Evolutionary conservation across 2,888 invertebrate species (phyloP), one percentile per base, ranked within the genome.

Genomic region (Luffia ferchaultella): DNA sequence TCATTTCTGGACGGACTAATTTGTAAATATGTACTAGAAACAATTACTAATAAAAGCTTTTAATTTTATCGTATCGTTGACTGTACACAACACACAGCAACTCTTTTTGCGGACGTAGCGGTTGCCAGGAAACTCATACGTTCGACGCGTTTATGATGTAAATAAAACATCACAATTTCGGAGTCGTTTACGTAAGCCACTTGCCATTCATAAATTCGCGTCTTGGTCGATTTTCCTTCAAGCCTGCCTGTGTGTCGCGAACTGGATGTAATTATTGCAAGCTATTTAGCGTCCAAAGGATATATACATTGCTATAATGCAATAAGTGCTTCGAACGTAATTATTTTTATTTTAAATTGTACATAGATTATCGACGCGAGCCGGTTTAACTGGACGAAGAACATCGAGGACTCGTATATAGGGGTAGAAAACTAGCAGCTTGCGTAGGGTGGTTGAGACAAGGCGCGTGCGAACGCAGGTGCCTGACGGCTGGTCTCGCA

Each of bases 401-500:
- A n/a, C n/a, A n/a, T n/a, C n/a, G n/a, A n/a, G n/a, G n/a, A n/a
- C n/a, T n/a, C n/a, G n/a, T n/a, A n/a, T n/a, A n/a, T n/a, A n/a
- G n/a, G n/a, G n/a, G n/a, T n/a, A n/a, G n/a, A n/a, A n/a, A n/a
- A n/a, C n/a, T n/a, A n/a, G n/a, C n/a, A n/a, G n/a, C n/a, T n/a
- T n/a, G n/a, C n/a, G n/a, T n/a, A n/a, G n/a, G n/a, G n/a, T n/a
- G 53, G 55, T 56, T 60, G 62, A 59, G 56, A 79, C 76, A 70
- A 70, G 74, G 71, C 73, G 69, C 78, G 75, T 73, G 78, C 70
- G n/a, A 66, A 60, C 60, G 55, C 58, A 52, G 65, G 76, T 76
- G 79, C 77, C 78, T 77, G 60, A 62, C 54, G 76, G 76, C 80
- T 74, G 77, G 75, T 82, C 79, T 70, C 62, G 56, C 69, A 73